phyloP scores from a whole-genome alignment of 2,113 vertebrate species.

The Etheostoma cragini region DNA sequence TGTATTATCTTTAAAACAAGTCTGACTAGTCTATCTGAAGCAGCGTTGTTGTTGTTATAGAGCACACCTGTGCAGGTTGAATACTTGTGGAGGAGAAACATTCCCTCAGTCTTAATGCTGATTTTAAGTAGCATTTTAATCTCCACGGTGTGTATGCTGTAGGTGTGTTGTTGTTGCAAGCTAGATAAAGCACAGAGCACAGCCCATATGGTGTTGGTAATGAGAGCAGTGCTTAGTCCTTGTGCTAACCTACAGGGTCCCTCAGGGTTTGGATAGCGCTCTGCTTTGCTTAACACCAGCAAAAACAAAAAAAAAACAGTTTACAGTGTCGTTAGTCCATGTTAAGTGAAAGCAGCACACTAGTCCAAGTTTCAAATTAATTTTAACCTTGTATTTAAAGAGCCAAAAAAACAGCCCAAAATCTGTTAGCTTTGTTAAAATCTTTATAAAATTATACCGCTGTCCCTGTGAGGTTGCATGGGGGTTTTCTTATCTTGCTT shows the following conservation, averaged over 20 bases:
- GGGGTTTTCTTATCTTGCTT: constrained; percentile 2
- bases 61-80: background rate
- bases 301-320: constrained; percentile 3
- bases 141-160: background rate
- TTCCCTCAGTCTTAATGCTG: constrained; percentile 26
- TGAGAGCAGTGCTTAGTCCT: constrained; percentile 60
- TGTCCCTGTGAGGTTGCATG: constrained; percentile 8
- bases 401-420: background rate
- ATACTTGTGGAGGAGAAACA: constrained; percentile 20
- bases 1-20: constrained; percentile 1
- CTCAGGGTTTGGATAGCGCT: constrained; percentile 31
- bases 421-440: background rate
- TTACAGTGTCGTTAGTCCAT: background rate
- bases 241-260: constrained; percentile 61
- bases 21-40: constrained; percentile 10
- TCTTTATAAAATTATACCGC: background rate
- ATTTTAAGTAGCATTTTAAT: constrained; percentile 25
- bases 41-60: background rate
- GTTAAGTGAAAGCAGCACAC: background rate
- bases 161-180: constrained; percentile 30
- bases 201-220: constrained; percentile 62
- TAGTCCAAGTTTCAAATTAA: background rate
- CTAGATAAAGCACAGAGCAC: constrained; percentile 35
- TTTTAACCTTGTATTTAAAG: background rate
- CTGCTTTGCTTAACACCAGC: constrained; percentile 50